Percentiles rank a stretch among this genome's conserved stretches.
Conservation (phyloP, 1,140 invertebrate species). For the Drosophila repleta region DNA sequence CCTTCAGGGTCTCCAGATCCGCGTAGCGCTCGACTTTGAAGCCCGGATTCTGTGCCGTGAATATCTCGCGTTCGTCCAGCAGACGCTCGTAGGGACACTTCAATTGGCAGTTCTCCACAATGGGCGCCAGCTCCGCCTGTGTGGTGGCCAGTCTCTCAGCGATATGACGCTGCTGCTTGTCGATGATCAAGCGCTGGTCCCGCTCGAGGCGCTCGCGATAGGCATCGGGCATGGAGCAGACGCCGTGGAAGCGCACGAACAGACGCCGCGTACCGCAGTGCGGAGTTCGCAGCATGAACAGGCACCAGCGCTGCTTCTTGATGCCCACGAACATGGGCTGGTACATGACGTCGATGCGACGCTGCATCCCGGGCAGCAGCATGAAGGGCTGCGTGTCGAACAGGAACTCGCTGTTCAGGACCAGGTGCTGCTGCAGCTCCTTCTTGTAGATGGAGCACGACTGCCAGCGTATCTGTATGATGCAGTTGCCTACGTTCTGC, state of each 20-base stretch:
- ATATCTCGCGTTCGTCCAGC: slow-evolving; percentile 67
- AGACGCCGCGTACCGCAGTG: slow-evolving; percentile 53
- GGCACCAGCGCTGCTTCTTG: slow-evolving; percentile 39
- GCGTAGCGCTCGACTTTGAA: slow-evolving; percentile 60
- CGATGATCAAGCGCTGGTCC: slow-evolving; percentile 21
- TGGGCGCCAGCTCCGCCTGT: slow-evolving; percentile 50
- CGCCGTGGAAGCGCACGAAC: slow-evolving; percentile 38
- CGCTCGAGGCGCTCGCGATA: slow-evolving; percentile 34
- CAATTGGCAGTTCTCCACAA: slow-evolving; percentile 28
- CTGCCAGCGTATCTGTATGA: slow-evolving; percentile 28
- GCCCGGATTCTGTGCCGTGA: slow-evolving; percentile 51
- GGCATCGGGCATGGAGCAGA: slow-evolving; percentile 42
- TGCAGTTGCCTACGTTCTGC: slow-evolving; percentile 46
- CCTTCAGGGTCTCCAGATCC: slow-evolving; percentile 65
- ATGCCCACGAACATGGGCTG: slow-evolving; percentile 53
- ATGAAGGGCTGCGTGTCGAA: slow-evolving; percentile 48
- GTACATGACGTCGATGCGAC: slow-evolving; percentile 51
- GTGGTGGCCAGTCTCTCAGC: slow-evolving; percentile 17
- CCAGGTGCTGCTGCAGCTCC: slow-evolving; percentile 29
- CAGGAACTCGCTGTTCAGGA: slow-evolving; percentile 33
- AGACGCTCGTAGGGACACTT: slow-evolving; percentile 63
- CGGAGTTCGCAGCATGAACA: slow-evolving; percentile 31
- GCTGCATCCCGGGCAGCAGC: slow-evolving; percentile 28
- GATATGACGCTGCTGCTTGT: slow-evolving; percentile 38
- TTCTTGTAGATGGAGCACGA: neutral